Evolutionary conservation across 1,140 invertebrate species (phyloP).

Genomic region (Hylaeus volcanicus): DNA sequence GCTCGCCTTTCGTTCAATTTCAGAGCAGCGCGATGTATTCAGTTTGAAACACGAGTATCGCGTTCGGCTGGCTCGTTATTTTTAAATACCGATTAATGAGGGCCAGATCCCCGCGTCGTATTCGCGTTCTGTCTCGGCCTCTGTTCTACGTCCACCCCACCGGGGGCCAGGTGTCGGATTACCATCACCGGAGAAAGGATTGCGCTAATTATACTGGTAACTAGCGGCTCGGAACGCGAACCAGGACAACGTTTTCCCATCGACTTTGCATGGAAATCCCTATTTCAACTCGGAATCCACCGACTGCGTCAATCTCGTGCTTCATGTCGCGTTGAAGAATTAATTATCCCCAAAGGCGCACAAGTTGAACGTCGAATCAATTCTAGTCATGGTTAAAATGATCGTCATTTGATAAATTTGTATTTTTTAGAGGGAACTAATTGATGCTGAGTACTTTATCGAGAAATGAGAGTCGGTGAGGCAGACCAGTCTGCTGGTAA

Average conservation of each 20-base stretch:
- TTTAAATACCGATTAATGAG: constrained; percentile 61
- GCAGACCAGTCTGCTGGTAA: no score
- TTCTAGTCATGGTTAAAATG: no score
- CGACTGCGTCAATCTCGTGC: neutral
- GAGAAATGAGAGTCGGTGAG: no score
- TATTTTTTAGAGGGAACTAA: no score
- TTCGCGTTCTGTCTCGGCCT: constrained; percentile 16
- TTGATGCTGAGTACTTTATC: no score
- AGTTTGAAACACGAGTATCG: constrained; percentile 46
- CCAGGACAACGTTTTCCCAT: neutral
- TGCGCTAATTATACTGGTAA: constrained; percentile 51
- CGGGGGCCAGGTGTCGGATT: constrained; percentile 44
- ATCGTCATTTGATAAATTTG: no score
- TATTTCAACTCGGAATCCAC: neutral
- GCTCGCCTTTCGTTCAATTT: constrained; percentile 52
- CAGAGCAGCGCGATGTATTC: constrained; percentile 1
- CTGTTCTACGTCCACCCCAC: neutral
- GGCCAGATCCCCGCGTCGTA: neutral
- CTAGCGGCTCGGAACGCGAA: constrained; percentile 25
- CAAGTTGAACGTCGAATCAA: no score
- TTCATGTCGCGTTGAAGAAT: no score
- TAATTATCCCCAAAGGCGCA: no score
- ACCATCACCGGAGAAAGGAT: constrained; percentile 20
- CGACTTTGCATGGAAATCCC: neutral
- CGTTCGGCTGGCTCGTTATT: constrained; percentile 55